Evolutionary conservation across 2,113 vertebrate species (phyloP), one percentile per base, ranked within the genome.

Genomic region (Nothoprocta pentlandii): DNA sequence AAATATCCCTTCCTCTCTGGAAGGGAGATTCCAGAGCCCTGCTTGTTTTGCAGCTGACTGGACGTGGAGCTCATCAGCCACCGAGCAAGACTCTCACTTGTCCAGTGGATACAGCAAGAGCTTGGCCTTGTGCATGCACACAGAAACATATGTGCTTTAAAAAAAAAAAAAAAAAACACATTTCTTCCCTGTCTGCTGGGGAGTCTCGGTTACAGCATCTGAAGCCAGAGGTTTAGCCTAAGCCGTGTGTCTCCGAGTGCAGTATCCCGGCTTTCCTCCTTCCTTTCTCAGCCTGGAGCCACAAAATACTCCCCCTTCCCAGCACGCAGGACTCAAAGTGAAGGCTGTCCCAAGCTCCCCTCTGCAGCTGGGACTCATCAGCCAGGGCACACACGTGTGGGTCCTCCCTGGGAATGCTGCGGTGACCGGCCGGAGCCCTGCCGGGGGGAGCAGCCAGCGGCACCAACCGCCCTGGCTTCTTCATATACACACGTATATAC

Each of bases 351-450:
- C 85, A 75, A 94, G 81, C 61, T 89, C 70, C 88, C 79, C 78
- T 83, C 64, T 82, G 92, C 95, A 95, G 94, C 94, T 97, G 96
- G 92, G 85, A 92, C 41, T 96, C 96, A 95, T 96, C 92, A 92
- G 83, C 88, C 91, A 94, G 94, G 94, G 93, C 92, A 96, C 95
- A 95, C 95, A 92, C 94, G 81, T 85, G 88, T 81, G 87, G 88
- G 96, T 95, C 94, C 95, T 89, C 90, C 91, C 92, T 96, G 96
- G 94, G 94, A 97, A 96, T 77, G 82, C 75, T 1, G 83, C 80
- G 92, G 91, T 41, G 81, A 47, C 93, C 85, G 66, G 39, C 64
- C 39, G 80, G 73, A 78, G 47, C 25, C 0, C 64, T 58, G 58
- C 44, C 2, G 20, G 70, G 41, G 10, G 62, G 63, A 92, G 87